Conservation (phyloP, 1,140 invertebrate species). For the Drosophila watanabei region DNA sequence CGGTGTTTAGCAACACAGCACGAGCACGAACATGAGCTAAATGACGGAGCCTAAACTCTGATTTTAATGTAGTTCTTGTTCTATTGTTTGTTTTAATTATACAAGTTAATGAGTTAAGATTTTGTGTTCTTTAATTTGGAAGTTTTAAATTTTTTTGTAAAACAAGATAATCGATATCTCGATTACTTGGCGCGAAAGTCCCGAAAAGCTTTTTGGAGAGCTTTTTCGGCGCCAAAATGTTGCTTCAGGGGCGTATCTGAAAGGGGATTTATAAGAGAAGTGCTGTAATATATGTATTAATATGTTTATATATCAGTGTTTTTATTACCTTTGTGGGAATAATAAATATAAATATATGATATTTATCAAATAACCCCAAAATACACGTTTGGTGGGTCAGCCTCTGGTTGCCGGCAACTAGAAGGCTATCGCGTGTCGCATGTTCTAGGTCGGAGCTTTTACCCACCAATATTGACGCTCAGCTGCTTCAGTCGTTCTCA, state of each 20-base stretch:
- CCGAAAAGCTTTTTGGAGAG: conserved; percentile 5
- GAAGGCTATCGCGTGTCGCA: neutral
- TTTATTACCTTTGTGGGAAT: neutral
- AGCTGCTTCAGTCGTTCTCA: conserved; percentile 33
- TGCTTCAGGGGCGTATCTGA: neutral
- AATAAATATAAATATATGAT: neutral
- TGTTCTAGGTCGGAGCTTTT: conserved; percentile 36
- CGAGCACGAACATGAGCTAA: neutral
- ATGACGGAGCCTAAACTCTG: neutral
- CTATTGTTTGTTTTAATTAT: neutral
- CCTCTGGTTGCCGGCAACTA: conserved; percentile 19
- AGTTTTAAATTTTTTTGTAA: too few relatives aligned
- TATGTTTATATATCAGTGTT: neutral
- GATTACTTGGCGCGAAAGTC: neutral
- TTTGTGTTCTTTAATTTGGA: neutral
- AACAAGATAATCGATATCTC: neutral
- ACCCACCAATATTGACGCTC: conserved; percentile 11
- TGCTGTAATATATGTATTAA: too few relatives aligned
- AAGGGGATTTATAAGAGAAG: neutral
- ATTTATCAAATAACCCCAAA: neutral
- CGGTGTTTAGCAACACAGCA: neutral
- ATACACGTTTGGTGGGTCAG: neutral
- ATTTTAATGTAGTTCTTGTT: neutral
- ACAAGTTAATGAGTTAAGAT: too few relatives aligned
- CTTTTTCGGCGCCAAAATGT: neutral